Conservation (phyloP, 2,888 invertebrate genomes). For the Agrotis segetum region DNA sequence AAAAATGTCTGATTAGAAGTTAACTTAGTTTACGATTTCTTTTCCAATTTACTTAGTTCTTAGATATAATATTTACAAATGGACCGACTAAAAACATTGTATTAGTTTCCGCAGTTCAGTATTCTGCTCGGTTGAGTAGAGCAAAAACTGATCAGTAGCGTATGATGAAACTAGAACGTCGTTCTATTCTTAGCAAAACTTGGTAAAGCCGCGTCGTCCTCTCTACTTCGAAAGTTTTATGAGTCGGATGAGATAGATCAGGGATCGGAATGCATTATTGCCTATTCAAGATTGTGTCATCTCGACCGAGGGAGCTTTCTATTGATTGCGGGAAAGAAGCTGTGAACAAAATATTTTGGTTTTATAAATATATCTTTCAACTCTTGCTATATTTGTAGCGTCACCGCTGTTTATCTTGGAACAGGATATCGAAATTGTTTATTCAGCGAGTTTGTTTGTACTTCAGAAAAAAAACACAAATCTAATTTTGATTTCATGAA, state of each 20-base stretch:
- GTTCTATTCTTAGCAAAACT: constrained; percentile 77
- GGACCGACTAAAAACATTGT: constrained; percentile 14
- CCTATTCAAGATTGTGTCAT: constrained; percentile 83
- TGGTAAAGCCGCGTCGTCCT: constrained; percentile 78
- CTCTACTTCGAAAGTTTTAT: constrained; percentile 83
- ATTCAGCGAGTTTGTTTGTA: neutral
- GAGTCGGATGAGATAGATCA: constrained; percentile 85
- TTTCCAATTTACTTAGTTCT: constrained; percentile 11
- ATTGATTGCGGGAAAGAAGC: constrained; percentile 36
- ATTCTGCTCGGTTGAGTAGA: constrained; percentile 38
- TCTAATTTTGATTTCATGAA: constrained; percentile 4
- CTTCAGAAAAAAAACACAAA: neutral
- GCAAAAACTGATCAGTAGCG: constrained; percentile 56
- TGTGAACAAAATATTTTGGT: constrained; percentile 19
- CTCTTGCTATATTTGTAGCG: constrained; percentile 4
- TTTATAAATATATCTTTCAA: constrained; percentile 26
- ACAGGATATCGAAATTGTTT: constrained; percentile 11
- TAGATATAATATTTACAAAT: constrained; percentile 12
- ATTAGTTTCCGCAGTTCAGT: constrained; percentile 41
- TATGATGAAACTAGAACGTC: constrained; percentile 68
- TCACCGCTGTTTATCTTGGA: constrained; percentile 1
- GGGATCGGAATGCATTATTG: constrained; percentile 84
- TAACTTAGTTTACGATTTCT: too few relatives aligned
- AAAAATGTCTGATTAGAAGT: neutral
- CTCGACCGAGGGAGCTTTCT: constrained; percentile 59